phyloP scores from a whole-genome alignment of 1,140 invertebrate genomes.

The Apis florea region DNA sequence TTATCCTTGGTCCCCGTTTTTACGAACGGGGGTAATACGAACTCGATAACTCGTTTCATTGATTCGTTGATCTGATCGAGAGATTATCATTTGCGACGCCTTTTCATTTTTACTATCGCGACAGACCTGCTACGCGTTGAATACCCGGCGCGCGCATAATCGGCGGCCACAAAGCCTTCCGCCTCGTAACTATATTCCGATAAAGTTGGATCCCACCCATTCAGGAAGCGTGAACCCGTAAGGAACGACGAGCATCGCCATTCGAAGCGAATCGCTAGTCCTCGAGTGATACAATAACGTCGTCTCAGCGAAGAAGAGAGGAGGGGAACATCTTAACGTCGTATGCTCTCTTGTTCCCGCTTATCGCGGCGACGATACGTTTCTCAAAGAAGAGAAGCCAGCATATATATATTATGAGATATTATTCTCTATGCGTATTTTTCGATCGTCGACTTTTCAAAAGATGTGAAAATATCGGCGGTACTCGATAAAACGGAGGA shows the following conservation, averaged over 20 bases:
- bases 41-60: too few relatives aligned
- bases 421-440: not conserved
- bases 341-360: not conserved
- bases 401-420: not conserved
- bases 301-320: not conserved
- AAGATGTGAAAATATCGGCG: not conserved
- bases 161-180: conserved; percentile 45
- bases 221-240: conserved; percentile 64
- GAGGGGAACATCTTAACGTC: not conserved
- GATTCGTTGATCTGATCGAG: too few relatives aligned
- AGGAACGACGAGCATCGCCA: conserved; percentile 43
- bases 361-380: conserved; percentile 5
- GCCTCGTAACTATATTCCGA: conserved; percentile 47
- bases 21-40: too few relatives aligned
- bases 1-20: not conserved
- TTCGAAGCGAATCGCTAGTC: conserved; percentile 51
- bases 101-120: conserved; percentile 59
- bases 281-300: conserved; percentile 24
- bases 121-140: conserved; percentile 16
- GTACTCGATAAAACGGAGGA: not conserved
- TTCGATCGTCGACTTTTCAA: not conserved
- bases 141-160: conserved; percentile 55
- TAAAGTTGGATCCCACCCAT: conserved; percentile 51
- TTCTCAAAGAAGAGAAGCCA: not conserved
- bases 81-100: not conserved